phyloP scores from a whole-genome alignment of 2,888 invertebrate species.

The Ditula angustiorana region DNA sequence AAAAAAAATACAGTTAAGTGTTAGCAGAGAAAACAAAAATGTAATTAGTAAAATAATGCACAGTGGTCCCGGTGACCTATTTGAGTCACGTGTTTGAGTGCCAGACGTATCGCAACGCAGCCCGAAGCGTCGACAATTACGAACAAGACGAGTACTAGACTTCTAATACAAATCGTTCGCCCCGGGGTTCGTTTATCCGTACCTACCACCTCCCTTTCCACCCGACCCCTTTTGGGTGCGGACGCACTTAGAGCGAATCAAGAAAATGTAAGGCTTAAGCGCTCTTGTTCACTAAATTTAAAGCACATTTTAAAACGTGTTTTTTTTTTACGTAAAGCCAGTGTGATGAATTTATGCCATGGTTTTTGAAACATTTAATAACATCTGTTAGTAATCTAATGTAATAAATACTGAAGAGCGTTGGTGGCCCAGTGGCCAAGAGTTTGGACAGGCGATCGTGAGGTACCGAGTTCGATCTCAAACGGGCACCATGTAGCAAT shows the following conservation, averaged over 20 bases:
- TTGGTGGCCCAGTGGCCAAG: too few species aligned
- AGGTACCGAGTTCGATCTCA: too few species aligned
- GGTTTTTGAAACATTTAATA: neutral
- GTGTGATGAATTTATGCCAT: neutral
- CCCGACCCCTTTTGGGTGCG: conserved; percentile 34
- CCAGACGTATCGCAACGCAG: conserved; percentile 62
- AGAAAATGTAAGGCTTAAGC: conserved; percentile 36
- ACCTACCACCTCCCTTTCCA: conserved; percentile 41
- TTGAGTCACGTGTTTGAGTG: conserved; percentile 71
- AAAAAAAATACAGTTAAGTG: too few species aligned
- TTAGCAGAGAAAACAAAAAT: neutral
- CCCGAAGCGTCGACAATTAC: conserved; percentile 81
- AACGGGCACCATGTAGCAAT: too few species aligned
- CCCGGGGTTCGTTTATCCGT: conserved; percentile 78
- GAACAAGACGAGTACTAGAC: conserved; percentile 72
- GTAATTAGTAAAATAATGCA: neutral
- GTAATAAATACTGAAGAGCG: too few species aligned
- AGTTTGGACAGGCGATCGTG: too few species aligned
- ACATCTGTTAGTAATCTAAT: neutral
- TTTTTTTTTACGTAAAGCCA: neutral
- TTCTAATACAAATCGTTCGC: conserved; percentile 84
- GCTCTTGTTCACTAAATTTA: conserved; percentile 32
- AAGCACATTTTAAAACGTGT: conserved; percentile 19
- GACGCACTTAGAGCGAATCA: conserved; percentile 39
- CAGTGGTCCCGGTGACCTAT: conserved; percentile 47